phyloP scores from a whole-genome alignment of 2,888 invertebrate genomes.

The Spialia ferax region DNA sequence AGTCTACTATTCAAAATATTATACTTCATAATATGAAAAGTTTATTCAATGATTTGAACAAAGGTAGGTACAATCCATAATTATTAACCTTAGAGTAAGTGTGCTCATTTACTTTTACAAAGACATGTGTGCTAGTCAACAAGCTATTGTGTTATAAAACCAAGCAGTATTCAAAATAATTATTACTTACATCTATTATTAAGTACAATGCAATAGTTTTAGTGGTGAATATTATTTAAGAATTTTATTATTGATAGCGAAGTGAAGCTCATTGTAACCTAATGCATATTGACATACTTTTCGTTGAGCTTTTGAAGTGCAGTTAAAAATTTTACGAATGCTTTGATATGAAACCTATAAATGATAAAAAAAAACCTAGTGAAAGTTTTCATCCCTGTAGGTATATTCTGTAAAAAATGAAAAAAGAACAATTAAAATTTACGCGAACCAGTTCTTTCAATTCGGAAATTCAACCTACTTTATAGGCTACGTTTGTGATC shows the following conservation, averaged over 20 bases:
- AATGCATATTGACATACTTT: not conserved
- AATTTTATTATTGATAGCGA: not conserved
- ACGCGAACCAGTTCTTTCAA: not conserved
- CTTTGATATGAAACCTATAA: not conserved
- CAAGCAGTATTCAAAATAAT: conserved; percentile 29
- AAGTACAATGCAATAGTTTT: conserved; percentile 9
- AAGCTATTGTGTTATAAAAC: conserved; percentile 16
- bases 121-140: conserved; percentile 32
- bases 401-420: no score
- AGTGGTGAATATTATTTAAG: conserved; percentile 8
- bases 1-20: no score
- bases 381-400: no score
- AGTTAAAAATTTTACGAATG: not conserved
- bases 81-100: not conserved
- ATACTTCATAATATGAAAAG: no score
- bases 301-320: not conserved
- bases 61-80: no score
- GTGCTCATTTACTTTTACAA: conserved; percentile 21
- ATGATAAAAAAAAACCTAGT: not conserved
- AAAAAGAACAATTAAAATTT: not conserved
- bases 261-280: not conserved
- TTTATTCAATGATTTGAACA: no score
- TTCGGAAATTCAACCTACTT: not conserved
- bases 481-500: no score
- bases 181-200: conserved; percentile 11